Base-by-base conservation (phyloP, 1,140 invertebrate species). In the Drosophila bipectinata region DNA sequence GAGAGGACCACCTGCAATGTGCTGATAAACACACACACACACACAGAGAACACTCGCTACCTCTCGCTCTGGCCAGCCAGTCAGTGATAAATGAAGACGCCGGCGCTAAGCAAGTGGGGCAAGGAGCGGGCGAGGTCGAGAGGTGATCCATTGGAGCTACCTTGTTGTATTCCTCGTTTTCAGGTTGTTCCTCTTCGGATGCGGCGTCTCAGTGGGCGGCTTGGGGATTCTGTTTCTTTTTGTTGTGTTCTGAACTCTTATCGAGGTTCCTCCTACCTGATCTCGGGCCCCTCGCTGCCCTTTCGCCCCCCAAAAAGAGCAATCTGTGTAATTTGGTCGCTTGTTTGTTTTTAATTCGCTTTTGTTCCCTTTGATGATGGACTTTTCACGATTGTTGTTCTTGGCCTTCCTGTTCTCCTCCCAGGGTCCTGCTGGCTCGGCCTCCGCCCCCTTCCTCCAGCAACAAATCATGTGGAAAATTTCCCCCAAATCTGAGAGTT, bases 1-100 rank as follows among this genome's bases (percentile, higher is more conserved):
- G 52, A 37, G 44, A 64, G 67, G 82, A 87, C 83, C 83, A 87
- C 83, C 83, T 88, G 83, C 83, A 88, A 87, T 83, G 83, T 77
- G 83, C 83, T 82, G 79, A 87, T 87, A 88, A 85, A 87, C 83
- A 63, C 72, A 83, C 79, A 67, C 28, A 14, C 48, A 67, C 53
- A 67, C 8, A 44, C 18, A 30, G 6, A 10, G 26, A 18, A 18
- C 10, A 32, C 6, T 7, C 61, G 49, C 34, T 41, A 51, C 59
- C 47, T 48, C 28, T 53, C 39, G 2, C 49, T 67, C 47, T 37
- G 64, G 62, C 44, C 52, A 44, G 51, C 55, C 55, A 60, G 49
- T 59, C 26, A 66, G 71, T 87, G 62, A 76, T 83, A 88, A 87
- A 87, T 87, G 67, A 75, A 88, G 83, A 87, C 83, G 83, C 83